These are phyloP conservation scores for Cydia pomonella DNA, from an alignment of 1,140 invertebrate genomes.

Conservation along the genomic window DNA sequence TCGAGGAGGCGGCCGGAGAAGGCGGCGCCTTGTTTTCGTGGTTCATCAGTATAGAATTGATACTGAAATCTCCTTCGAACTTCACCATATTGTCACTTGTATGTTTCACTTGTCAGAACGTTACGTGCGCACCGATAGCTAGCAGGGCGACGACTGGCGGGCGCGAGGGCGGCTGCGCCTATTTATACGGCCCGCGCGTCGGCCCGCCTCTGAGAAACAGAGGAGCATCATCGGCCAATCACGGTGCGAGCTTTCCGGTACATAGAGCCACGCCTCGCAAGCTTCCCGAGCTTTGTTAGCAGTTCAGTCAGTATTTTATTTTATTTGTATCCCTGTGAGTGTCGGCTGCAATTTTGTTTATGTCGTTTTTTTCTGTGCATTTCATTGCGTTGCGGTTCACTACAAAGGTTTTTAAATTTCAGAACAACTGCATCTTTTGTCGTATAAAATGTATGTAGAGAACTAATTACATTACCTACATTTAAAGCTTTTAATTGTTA, in stretches of 20 bases:
- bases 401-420: not conserved
- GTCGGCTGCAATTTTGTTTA: constrained; percentile 20
- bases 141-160: constrained; percentile 64
- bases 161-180: constrained; percentile 63
- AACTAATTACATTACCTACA: too few relatives aligned
- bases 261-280: constrained; percentile 48
- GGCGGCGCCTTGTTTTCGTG: constrained; percentile 62
- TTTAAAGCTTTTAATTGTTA: too few relatives aligned
- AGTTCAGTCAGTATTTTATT: constrained; percentile 13
- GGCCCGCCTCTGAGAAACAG: constrained; percentile 59
- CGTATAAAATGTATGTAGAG: too few relatives aligned
- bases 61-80: constrained; percentile 79
- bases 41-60: constrained; percentile 75
- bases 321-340: constrained; percentile 16
- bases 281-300: constrained; percentile 35
- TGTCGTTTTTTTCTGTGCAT: constrained; percentile 26
- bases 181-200: constrained; percentile 54
- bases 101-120: constrained; percentile 49
- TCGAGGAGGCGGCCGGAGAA: constrained; percentile 61
- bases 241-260: constrained; percentile 58
- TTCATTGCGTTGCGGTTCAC: not conserved
- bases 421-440: not conserved
- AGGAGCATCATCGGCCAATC: constrained; percentile 49
- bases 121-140: constrained; percentile 56
- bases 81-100: constrained; percentile 73